These are phyloP conservation scores for Altica lythri DNA, from an alignment of 2,888 invertebrate genomes.

Conservation along the genomic window DNA sequence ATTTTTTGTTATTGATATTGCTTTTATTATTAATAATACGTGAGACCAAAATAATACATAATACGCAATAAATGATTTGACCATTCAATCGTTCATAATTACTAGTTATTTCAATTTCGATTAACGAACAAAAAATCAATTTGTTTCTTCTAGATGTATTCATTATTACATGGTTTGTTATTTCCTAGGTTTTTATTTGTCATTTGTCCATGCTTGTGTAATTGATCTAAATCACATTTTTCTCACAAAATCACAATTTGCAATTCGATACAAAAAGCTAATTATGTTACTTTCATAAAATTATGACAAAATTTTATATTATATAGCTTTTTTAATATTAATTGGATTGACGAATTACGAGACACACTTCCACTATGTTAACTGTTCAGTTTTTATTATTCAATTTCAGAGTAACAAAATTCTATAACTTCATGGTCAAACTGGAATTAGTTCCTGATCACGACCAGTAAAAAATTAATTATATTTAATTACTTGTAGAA, in stretches of 20 bases:
- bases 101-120: conserved; percentile 23
- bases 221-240: conserved; percentile 15
- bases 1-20: too few species aligned
- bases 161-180: conserved; percentile 16
- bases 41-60: not conserved
- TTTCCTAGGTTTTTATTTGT: conserved; percentile 24
- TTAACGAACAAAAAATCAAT: conserved; percentile 18
- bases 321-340: conserved; percentile 15
- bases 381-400: conserved; percentile 34
- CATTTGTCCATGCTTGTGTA: conserved; percentile 15
- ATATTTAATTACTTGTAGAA: conserved; percentile 13
- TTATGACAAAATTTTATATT: conserved; percentile 26
- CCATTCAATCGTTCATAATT: conserved; percentile 25
- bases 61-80: conserved; percentile 21
- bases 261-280: conserved; percentile 26
- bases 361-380: conserved; percentile 14
- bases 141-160: conserved; percentile 20
- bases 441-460: conserved; percentile 46
- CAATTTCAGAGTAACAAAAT: conserved; percentile 41
- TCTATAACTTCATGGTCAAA: conserved; percentile 45
- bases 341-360: conserved; percentile 25
- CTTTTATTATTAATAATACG: too few species aligned
- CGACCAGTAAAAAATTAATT: conserved; percentile 42
- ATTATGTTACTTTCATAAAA: conserved; percentile 34
- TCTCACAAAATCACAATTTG: conserved; percentile 26